These are phyloP conservation scores for Oreonectes daqikongensis DNA, from an alignment of 2,797 vertebrate genomes.

Conservation along the genomic window DNA sequence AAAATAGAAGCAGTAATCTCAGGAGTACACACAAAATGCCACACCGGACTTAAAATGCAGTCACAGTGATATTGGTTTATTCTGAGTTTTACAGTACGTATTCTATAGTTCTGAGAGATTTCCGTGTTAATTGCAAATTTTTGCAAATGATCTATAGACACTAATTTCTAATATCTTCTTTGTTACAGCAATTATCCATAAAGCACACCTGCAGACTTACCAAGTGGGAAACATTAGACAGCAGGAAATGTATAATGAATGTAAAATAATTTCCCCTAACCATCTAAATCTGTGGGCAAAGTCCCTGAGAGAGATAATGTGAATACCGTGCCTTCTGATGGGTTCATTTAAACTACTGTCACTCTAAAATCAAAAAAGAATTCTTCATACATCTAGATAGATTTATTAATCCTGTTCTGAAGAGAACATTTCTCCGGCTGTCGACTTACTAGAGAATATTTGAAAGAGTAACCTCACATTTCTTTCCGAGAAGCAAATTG, in stretches of 20 bases:
- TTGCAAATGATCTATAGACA: background rate
- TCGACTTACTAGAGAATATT: background rate
- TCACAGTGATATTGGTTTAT: background rate
- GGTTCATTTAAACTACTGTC: background rate
- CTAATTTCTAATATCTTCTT: background rate
- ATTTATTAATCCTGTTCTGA: background rate
- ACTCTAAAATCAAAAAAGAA: background rate
- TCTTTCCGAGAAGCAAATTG: background rate
- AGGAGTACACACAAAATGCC: constrained; percentile 25
- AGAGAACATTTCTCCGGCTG: background rate
- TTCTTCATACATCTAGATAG: background rate
- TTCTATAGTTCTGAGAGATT: background rate
- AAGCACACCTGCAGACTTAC: background rate
- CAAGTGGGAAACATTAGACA: background rate
- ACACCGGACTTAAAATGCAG: constrained; percentile 1
- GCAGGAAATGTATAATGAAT: background rate
- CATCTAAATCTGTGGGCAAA: background rate
- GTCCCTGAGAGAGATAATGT: background rate
- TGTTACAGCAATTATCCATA: background rate
- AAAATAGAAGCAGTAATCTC: constrained; percentile 20
- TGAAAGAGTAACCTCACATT: background rate
- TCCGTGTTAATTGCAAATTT: background rate
- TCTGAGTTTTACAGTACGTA: background rate
- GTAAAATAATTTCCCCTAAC: background rate
- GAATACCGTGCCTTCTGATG: background rate